phyloP scores from a whole-genome alignment of 2,113 vertebrate species.

The Euleptes europaea region DNA sequence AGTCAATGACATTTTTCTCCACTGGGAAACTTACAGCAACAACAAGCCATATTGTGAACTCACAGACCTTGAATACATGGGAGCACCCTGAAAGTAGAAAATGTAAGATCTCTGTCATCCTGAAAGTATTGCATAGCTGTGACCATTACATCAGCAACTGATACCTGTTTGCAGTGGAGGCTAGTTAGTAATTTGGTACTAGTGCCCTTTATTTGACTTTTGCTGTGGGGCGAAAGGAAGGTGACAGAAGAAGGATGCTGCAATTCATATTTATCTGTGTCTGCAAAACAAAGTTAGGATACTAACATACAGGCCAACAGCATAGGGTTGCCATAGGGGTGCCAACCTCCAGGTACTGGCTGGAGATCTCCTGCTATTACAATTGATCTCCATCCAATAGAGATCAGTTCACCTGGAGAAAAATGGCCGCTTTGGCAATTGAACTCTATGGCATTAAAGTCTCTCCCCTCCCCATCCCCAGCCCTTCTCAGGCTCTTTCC shows the following conservation, averaged over 20 bases:
- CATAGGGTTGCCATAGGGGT: too few species aligned
- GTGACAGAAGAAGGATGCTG: constrained; percentile 18
- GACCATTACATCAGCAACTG: constrained; percentile 48
- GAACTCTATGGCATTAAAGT: too few species aligned
- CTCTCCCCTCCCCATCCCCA: too few species aligned
- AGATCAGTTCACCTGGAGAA: too few species aligned
- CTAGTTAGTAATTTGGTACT: constrained; percentile 51
- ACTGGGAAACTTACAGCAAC: background rate
- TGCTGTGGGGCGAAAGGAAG: constrained; percentile 33
- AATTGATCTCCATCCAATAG: too few species aligned
- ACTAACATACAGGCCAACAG: constrained; percentile 6
- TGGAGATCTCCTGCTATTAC: too few species aligned
- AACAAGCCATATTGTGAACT: background rate
- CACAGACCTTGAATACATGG: background rate
- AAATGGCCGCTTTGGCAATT: too few species aligned
- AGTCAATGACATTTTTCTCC: background rate
- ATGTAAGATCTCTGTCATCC: constrained; percentile 34
- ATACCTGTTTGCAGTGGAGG: constrained; percentile 43
- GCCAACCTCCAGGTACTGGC: too few species aligned
- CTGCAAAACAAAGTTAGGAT: constrained; percentile 32
- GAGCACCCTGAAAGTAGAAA: constrained; percentile 18
- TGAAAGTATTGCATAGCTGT: constrained; percentile 36
- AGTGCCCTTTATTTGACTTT: constrained; percentile 62
- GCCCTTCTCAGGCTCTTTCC: too few species aligned
- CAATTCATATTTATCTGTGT: constrained; percentile 52